Base-by-base conservation (phyloP, 1,140 invertebrate genomes). In the Carcinoscorpius rotundicauda region DNA sequence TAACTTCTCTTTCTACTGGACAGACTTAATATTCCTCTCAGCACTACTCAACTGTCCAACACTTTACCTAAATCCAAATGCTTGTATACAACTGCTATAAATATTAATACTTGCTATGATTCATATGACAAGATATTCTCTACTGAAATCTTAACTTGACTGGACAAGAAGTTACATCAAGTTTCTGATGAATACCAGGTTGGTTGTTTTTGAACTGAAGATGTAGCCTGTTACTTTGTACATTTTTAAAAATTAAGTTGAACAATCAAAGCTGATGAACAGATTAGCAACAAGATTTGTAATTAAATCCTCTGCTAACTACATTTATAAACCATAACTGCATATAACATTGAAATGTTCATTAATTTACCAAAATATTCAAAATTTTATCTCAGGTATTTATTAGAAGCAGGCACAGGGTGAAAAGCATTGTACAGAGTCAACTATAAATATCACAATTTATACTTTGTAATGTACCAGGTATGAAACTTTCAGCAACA, bases 401-500 rank as follows among this genome's bases (percentile, higher is more conserved):
- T 50, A 49, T 61, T 56, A 49, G 29, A 29, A 29, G 29, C 29
- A 29, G 29, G 29, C 29, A 29, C 29, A 29, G 29, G 29, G 29
- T 29, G 29, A 29, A 29, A 29, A 29, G 29, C 29, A 29, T 29
- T 29, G 29, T 29, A 29, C 29, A 29, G 29, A 29, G 29, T 63
- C 48, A 63, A 63, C 6, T 5, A 10, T 49, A 53, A 61, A 51
- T 49, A 62, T 48, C 3, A 64, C 56, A 63, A 51, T 59, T 5
- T 8, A 62, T 52, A 52, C 3, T 29, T 29, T 29, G 29, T 29
- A 4, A 62, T 29, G n/a, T 62, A 71, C 71, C 71, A 53, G 71
- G 70, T 52, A 72, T 72, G 50, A 72, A 67, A 51, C 71, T 72
- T 49, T 72, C 71, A 29, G 68, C 64, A 56, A 62, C 49, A 52